Percentiles rank a stretch among this genome's conserved stretches.
These are phyloP conservation scores for Leptobrachium ailaonicum DNA, from an alignment of 2,113 vertebrate genomes.

Conservation along the genomic window DNA sequence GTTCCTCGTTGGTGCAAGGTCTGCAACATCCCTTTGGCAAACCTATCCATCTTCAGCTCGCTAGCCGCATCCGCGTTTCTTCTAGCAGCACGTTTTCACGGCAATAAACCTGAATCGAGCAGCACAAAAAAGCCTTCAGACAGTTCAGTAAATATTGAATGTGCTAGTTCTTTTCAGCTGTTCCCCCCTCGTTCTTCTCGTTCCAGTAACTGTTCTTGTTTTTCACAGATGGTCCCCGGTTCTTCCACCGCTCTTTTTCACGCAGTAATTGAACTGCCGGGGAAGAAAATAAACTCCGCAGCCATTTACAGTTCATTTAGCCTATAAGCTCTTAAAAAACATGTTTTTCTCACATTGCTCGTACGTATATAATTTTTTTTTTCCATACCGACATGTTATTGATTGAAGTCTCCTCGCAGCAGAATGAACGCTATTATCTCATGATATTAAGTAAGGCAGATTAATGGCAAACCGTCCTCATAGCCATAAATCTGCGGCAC, in stretches of 20 bases:
- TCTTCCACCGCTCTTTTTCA: slow-evolving; percentile 13
- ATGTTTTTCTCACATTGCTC: slow-evolving; percentile 18
- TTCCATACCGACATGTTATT: not conserved
- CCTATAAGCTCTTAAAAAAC: slow-evolving; percentile 1
- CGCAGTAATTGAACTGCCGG: slow-evolving; percentile 22
- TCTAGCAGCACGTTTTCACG: slow-evolving; percentile 12
- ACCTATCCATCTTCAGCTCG: no score
- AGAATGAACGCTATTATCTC: not conserved
- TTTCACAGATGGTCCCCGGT: slow-evolving; percentile 21
- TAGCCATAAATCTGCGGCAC: not conserved
- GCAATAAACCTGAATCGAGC: slow-evolving; percentile 33
- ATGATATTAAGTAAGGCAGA: not conserved
- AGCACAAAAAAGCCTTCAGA: slow-evolving; percentile 27
- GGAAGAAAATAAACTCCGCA: slow-evolving; percentile 17
- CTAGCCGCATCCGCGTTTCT: not conserved
- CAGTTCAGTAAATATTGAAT: slow-evolving; percentile 44
- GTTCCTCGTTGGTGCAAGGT: no score
- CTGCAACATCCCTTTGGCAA: no score
- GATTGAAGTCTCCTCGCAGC: not conserved
- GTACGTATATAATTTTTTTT: not conserved
- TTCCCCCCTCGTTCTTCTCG: slow-evolving; percentile 17
- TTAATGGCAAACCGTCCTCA: not conserved
- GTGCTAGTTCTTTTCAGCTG: slow-evolving; percentile 12
- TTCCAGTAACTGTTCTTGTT: slow-evolving; percentile 32
- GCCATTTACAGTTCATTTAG: slow-evolving; percentile 36